These are phyloP conservation scores for Tyrophagus putrescentiae DNA, from an alignment of 1,140 invertebrate genomes.

Conservation along the genomic window DNA sequence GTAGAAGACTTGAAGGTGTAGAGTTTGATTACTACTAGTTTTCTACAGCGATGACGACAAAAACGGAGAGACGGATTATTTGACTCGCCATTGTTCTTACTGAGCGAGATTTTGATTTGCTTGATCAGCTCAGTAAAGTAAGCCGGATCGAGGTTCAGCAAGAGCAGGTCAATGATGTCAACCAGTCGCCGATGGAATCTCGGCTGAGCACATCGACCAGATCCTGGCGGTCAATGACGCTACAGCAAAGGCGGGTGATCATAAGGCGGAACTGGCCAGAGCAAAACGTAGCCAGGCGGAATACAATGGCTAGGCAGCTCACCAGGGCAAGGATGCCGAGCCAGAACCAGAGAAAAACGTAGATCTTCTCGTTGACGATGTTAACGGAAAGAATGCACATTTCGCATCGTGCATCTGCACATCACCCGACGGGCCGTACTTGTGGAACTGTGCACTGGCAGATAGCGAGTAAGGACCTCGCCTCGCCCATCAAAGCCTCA, in stretches of 20 bases:
- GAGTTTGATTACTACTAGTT: too few species aligned
- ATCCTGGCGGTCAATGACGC: conserved; percentile 33
- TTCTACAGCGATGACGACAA: too few species aligned
- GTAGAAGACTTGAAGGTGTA: too few species aligned
- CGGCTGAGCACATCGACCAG: conserved; percentile 39
- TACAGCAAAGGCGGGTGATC: conserved; percentile 7
- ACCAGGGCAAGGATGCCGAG: conserved; percentile 29
- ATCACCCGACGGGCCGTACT: conserved; percentile 57
- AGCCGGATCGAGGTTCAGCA: too few species aligned
- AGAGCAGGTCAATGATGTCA: too few species aligned
- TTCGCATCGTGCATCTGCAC: conserved; percentile 29
- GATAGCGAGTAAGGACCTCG: too few species aligned
- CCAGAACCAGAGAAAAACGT: conserved; percentile 32
- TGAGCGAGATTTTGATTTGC: too few species aligned
- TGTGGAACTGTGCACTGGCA: too few species aligned
- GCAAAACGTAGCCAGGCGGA: conserved; percentile 21
- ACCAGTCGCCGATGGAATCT: conserved; percentile 59
- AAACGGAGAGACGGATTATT: too few species aligned
- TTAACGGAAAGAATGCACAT: conserved; percentile 36
- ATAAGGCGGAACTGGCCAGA: conserved; percentile 20
- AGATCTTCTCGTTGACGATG: conserved; percentile 36
- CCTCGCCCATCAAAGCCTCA: too few species aligned
- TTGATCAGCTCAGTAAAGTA: too few species aligned
- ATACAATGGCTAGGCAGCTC: conserved; percentile 23
- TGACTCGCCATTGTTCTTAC: too few species aligned